These are phyloP conservation scores for Cyphomyrmex costatus DNA, from an alignment of 1,140 invertebrate species.

Conservation along the genomic window DNA sequence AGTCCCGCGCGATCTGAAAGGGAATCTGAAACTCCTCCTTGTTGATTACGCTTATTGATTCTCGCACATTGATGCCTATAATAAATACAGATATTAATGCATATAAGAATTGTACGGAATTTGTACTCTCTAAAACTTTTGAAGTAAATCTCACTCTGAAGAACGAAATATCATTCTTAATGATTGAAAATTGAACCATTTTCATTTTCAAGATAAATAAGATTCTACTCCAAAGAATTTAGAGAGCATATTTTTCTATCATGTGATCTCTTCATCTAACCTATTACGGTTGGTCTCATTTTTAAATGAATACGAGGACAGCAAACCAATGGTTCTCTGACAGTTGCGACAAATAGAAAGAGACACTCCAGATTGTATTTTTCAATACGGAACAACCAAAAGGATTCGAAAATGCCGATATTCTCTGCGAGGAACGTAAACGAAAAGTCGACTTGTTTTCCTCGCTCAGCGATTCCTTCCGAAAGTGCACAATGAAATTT, in stretches of 20 bases:
- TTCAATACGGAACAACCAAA: conserved; percentile 84
- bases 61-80: conserved; percentile 72
- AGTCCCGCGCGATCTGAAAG: conserved; percentile 79
- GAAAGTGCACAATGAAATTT: conserved; percentile 81
- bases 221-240: no score
- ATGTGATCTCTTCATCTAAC: conserved; percentile 48
- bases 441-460: conserved; percentile 77
- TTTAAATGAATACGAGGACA: conserved; percentile 77
- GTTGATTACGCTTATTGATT: conserved; percentile 78
- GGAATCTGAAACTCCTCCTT: conserved; percentile 80
- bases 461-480: conserved; percentile 79
- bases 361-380: conserved; percentile 80
- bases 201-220: no score
- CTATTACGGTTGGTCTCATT: conserved; percentile 81
- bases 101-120: not conserved
- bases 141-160: no score
- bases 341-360: conserved; percentile 83
- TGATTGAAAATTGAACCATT: no score
- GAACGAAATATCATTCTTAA: no score
- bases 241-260: not conserved
- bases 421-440: conserved; percentile 83
- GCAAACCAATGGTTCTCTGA: conserved; percentile 82
- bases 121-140: no score
- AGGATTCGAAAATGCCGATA: conserved; percentile 83
- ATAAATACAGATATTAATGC: not conserved